These are phyloP conservation scores for Drosophila pectinifera DNA, from an alignment of 1,140 invertebrate genomes.

Conservation along the genomic window DNA sequence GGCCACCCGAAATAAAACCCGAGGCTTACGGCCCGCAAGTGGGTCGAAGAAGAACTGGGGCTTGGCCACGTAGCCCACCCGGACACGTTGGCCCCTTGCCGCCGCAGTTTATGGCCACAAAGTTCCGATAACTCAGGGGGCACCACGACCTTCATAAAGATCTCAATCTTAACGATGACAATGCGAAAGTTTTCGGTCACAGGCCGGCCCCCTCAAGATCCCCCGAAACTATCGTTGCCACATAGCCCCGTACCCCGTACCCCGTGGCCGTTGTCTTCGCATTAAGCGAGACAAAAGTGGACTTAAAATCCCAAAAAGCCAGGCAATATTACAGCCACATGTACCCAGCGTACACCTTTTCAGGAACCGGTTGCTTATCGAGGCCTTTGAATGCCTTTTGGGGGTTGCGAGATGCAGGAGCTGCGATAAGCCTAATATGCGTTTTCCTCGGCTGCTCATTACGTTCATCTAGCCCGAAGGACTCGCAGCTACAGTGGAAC, in stretches of 20 bases:
- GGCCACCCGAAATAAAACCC: constrained; percentile 61
- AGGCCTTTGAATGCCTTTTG: constrained; percentile 65
- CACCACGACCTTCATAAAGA: constrained; percentile 79
- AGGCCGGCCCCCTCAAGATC: constrained; percentile 47
- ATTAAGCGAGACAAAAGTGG: constrained; percentile 63
- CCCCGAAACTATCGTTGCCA: constrained; percentile 14
- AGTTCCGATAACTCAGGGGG: constrained; percentile 54
- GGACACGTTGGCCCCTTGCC: constrained; percentile 2
- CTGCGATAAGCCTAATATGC: constrained; percentile 74
- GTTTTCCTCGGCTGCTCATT: constrained; percentile 77
- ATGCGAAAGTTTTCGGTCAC: constrained; percentile 65
- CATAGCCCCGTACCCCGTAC: neutral
- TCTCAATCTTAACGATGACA: constrained; percentile 82
- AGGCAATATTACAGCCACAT: constrained; percentile 26
- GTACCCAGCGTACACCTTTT: constrained; percentile 23
- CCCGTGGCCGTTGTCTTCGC: constrained; percentile 62
- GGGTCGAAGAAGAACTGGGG: constrained; percentile 64
- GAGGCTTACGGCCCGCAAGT: constrained; percentile 70
- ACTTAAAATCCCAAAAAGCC: constrained; percentile 67
- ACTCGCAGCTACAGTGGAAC: constrained; percentile 22
- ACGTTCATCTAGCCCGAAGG: constrained; percentile 30
- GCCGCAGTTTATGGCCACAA: constrained; percentile 66
- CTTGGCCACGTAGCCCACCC: constrained; percentile 36
- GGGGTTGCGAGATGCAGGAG: constrained; percentile 70
- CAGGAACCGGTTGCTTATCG: constrained; percentile 65